Evolutionary conservation across 2,888 invertebrate species (phyloP), one percentile per base, ranked within the genome.

Genomic region (Cheiracanthium punctorium): DNA sequence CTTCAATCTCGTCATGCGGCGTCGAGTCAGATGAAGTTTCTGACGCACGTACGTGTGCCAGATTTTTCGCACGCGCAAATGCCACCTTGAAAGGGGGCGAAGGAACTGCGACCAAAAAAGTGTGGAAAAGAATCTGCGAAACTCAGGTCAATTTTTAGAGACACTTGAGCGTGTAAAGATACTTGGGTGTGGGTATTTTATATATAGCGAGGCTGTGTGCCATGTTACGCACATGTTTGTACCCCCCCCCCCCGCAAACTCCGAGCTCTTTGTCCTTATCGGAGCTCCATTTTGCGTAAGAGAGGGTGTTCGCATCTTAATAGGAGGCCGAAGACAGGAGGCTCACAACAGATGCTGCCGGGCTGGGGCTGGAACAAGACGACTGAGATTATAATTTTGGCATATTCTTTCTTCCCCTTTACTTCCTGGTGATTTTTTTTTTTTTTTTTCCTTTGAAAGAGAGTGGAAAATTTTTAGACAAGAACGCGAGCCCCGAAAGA

Each of bases 241-340:
- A 17, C n/a, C 28, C 70, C 71, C 48, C 24, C 77, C 71, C 28
- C 70, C 58, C 71, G n/a, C n/a, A n/a, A n/a, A n/a, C n/a, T n/a
- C n/a, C n/a, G n/a, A n/a, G n/a, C n/a, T 67, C 70, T 30, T 69
- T 41, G 33, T 65, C 30, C 73, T 84, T 79, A 79, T 84, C 84
- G 37, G 43, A 24, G 14, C 72, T 52, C 69, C 74, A n/a, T 84
- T 84, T 79, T 79, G 74, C 79, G 84, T 84, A 77, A 79, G 79
- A 70, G 74, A 33, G 70, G 24, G 65, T 69, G 77, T 77, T 77
- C 29, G 72, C 65, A 43, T 69, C 73, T 74, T 84, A 84, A 84
- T 84, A 84, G 84, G 74, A 72, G 74, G 52, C 41, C 64, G 84
- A 84, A 79, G 84, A 84, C 84, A 84, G 77, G 82, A 71, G 43